Evolutionary conservation across 2,113 vertebrate species (phyloP), one percentile per base, ranked within the genome.

Genomic region (Tinamus guttatus): DNA sequence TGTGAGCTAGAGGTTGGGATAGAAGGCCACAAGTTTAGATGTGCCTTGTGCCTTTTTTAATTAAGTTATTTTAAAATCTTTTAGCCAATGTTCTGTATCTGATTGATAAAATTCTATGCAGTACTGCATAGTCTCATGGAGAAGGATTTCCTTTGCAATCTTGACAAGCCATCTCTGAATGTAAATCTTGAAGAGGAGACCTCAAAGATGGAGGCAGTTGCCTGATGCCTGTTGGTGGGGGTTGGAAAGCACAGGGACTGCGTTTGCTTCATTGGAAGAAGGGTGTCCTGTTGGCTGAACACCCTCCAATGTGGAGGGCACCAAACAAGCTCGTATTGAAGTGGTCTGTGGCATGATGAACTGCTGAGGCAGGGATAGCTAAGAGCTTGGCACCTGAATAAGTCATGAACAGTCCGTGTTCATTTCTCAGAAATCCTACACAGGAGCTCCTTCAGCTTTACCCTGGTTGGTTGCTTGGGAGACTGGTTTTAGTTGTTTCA

Each of bases 121-220:
- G 21, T 10, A 40, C 9, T 9, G 70, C 51, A 2, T 36, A 20
- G 45, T 58, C 41, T 17, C 14, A 56, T 56, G 54, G 30, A 67
- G 30, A 70, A 70, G 47, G 38, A 49, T 20, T 20, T 2, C 43
- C 36, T 80, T 58, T 62, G 20, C n/a, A 74, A 77, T 6, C 24
- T 63, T 27, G 16, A 21, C 34, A 34, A 20, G 47, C 19, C 24
- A 52, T 13, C n/a, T 74, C 58, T n/a, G 45, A 34, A 67, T 67
- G 43, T 20, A 0, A 25, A 9, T 21, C 28, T 80, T 60, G 45
- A 54, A 0, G 1, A 83, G 68, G 19, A 67, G 79, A 59, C 6
- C 60, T 87, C 30, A 85, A 25, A 76, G 30, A 60, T 71, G 56
- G 54, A 56, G 47, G n/a, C 4, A 3, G 21, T n/a, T 77, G 81